Evolutionary conservation across 2,113 vertebrate genomes (phyloP).

Genomic region (Pseudopipra pipra): DNA sequence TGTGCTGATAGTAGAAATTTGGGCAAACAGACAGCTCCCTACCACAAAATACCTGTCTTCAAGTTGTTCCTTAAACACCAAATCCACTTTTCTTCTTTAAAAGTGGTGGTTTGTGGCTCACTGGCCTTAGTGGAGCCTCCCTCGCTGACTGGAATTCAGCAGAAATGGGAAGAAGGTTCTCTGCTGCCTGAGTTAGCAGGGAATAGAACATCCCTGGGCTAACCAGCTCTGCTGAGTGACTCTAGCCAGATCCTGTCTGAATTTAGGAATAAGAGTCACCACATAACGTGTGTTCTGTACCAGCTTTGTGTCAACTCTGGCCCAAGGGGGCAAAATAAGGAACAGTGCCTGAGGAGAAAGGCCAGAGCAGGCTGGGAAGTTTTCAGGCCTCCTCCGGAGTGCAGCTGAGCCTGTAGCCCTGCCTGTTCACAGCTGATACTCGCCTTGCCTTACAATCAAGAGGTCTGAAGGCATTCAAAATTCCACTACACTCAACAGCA

Average conservation of each 20-base stretch:
- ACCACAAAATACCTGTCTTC: neutral
- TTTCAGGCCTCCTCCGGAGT: neutral
- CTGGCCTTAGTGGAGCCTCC: neutral
- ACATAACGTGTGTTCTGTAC: fast-evolving
- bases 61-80: neutral
- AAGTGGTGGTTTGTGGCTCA: neutral
- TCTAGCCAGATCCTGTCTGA: neutral
- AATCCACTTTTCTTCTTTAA: neutral
- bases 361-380: neutral
- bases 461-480: neutral
- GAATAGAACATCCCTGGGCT: neutral
- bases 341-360: neutral
- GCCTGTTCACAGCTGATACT: neutral
- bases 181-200: neutral
- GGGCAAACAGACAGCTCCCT: neutral
- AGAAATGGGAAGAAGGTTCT: neutral
- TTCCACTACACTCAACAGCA: neutral
- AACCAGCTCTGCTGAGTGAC: neutral
- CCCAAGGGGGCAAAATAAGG: neutral
- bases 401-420: neutral
- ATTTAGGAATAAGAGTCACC: neutral
- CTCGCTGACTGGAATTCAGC: neutral
- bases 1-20: neutral
- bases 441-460: neutral
- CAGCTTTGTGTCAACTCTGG: neutral